Evolutionary conservation across 2,888 invertebrate genomes (phyloP), one percentile per base, ranked within the genome.

Genomic region (Osedax fenrisi): DNA sequence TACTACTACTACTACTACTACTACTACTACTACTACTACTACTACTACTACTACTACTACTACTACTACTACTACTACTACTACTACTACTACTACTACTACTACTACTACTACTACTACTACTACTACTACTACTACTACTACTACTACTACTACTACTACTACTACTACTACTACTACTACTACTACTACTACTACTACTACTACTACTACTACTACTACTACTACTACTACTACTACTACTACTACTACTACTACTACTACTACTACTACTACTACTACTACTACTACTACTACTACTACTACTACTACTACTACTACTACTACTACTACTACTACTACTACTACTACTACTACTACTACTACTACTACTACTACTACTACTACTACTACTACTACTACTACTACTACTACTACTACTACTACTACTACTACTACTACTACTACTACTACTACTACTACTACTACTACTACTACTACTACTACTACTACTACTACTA

Each of bases 281-380:
- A 56, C 56, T 56, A 56, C 17, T 56, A 61, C 2, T 61, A 61
- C 61, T 61, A 61, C 61, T 61, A 61, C 2, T 61, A 61, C 61
- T 61, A 61, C 61, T 61, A 61, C 61, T 3, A 61, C 61, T 61
- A 61, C 61, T 61, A 61, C 61, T 61, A 61, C 61, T 61, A 61
- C 5, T 61, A 61, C 61, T 61, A 61, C 61, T 61, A 61, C 61
- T 61, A 61, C 61, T 61, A 61, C 61, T 61, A 61, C 61, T 61
- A 61, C 61, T 61, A 61, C 3, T 61, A 61, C 61, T 61, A 61
- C 61, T 61, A 61, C 61, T 61, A 61, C 56, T 56, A 56, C 56
- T 56, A 56, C 56, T 56, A 56, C 56, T 56, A 56, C 56, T 56
- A 56, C 17, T 56, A 56, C 56, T 56, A 56, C 56, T 56, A 56